Evolutionary conservation across 2,113 vertebrate genomes (phyloP).

Genomic region (Herpailurus yagouaroundi): DNA sequence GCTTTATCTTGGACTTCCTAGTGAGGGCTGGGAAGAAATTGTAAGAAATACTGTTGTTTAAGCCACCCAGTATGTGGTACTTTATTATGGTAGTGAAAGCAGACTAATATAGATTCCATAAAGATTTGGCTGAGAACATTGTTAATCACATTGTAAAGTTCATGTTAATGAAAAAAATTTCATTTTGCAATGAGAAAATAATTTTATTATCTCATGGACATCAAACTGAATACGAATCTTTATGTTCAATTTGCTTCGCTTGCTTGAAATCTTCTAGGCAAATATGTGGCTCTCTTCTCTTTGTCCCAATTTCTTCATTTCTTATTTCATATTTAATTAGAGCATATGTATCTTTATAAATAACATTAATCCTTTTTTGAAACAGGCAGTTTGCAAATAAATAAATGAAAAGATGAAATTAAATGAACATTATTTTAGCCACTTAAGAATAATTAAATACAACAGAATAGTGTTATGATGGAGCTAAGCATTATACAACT

Average conservation of each 20-base stretch:
- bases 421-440: constrained; percentile 14
- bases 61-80: not conserved
- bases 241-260: not conserved
- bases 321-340: constrained; percentile 5
- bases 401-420: constrained; percentile 47
- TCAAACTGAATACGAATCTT: not conserved
- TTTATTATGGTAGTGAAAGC: not conserved
- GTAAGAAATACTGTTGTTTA: not conserved
- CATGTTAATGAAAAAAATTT: not conserved
- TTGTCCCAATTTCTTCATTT: not conserved
- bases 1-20: not conserved
- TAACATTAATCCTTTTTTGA: not conserved
- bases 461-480: not conserved
- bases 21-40: not conserved
- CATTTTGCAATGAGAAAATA: not conserved
- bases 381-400: not conserved
- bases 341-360: not conserved
- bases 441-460: not conserved
- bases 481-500: not conserved
- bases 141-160: not conserved
- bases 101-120: not conserved
- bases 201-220: not conserved
- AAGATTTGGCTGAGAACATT: not conserved
- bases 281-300: constrained; percentile 8
- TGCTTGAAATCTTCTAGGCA: not conserved